phyloP scores from a whole-genome alignment of 2,888 invertebrate species.

The Apotomis betuletana region DNA sequence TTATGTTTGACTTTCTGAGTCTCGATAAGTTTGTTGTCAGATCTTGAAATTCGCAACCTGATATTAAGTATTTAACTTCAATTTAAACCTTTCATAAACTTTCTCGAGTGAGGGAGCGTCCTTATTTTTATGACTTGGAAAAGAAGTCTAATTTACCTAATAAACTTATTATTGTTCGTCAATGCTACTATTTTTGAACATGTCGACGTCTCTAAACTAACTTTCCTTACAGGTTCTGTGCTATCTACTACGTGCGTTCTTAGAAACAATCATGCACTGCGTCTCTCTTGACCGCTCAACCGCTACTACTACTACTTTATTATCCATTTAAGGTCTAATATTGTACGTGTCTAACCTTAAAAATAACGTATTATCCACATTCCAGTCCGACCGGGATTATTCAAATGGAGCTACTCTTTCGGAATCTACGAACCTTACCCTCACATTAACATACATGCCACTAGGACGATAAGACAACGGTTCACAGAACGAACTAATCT shows the following conservation, averaged over 20 bases:
- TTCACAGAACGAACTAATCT: constrained; percentile 8
- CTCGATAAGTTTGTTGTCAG: not conserved
- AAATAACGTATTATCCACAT: constrained; percentile 57
- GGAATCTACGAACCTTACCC: constrained; percentile 28
- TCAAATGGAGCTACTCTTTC: constrained; percentile 55
- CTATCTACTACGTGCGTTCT: no score
- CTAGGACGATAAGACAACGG: constrained; percentile 1
- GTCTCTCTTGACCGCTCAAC: no score
- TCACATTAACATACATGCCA: constrained; percentile 6
- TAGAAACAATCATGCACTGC: no score
- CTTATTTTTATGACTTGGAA: no score
- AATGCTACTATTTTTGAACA: no score
- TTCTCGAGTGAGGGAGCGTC: not conserved
- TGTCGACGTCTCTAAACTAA: no score
- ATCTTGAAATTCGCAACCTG: constrained; percentile 1
- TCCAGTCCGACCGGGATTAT: constrained; percentile 60
- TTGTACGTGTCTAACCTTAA: constrained; percentile 58
- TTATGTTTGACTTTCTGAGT: constrained; percentile 12
- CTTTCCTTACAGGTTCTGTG: no score
- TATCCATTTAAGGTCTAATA: constrained; percentile 42
- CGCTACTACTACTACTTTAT: not conserved
- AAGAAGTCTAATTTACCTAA: no score
- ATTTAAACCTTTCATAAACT: not conserved
- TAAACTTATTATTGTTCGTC: no score
- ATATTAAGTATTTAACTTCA: not conserved